Evolutionary conservation across 1,140 invertebrate species (phyloP).

Genomic region (Orussus abietinus): DNA sequence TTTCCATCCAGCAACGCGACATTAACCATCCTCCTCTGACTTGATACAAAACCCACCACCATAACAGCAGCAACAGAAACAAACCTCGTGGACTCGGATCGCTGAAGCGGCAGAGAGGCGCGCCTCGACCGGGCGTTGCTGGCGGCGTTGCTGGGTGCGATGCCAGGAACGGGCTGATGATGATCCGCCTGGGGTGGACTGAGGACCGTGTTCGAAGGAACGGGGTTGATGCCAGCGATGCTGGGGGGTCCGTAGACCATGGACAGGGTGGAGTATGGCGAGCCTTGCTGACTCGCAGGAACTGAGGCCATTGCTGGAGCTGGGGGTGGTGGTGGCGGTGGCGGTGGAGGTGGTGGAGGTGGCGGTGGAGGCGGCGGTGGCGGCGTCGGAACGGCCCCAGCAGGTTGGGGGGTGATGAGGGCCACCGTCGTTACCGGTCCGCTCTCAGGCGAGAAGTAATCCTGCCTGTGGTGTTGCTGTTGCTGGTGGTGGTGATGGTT

Average conservation of each 20-base stretch:
- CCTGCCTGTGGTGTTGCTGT: constrained; percentile 16
- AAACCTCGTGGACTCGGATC: constrained; percentile 72
- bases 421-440: too few relatives aligned
- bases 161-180: constrained; percentile 15
- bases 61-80: too few relatives aligned
- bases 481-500: constrained; percentile 11
- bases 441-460: too few relatives aligned
- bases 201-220: too few relatives aligned
- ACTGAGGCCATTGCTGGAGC: constrained; percentile 26
- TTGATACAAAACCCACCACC: too few relatives aligned
- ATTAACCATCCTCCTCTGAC: too few relatives aligned
- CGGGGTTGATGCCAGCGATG: constrained; percentile 24
- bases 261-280: constrained; percentile 33
- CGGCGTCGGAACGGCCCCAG: constrained; percentile 18
- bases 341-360: constrained; percentile 17
- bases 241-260: constrained; percentile 40
- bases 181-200: too few relatives aligned
- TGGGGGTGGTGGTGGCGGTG: constrained; percentile 26
- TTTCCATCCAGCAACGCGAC: too few relatives aligned
- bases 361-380: constrained; percentile 32
- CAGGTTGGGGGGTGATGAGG: too few relatives aligned
- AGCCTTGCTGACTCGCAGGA: constrained; percentile 33
- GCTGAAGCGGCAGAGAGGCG: constrained; percentile 69
- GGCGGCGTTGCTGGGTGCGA: constrained; percentile 44
- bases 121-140: constrained; percentile 60